Evolutionary conservation across 1,140 invertebrate species (phyloP), one percentile per base, ranked within the genome.

Genomic region (Gerris buenoi): DNA sequence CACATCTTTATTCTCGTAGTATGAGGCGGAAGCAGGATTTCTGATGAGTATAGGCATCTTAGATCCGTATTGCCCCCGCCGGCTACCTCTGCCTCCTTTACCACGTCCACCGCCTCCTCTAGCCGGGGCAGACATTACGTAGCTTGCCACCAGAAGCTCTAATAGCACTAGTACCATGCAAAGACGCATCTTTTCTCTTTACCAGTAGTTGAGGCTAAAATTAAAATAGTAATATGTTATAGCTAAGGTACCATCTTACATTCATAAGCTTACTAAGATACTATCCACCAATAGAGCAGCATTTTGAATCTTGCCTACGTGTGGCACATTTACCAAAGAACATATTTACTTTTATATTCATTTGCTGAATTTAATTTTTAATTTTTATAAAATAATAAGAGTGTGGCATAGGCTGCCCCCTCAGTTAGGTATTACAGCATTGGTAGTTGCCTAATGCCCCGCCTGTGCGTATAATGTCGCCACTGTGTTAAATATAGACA

Each of bases 1-100:
- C 76, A 88, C 86, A 74, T 88, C 85, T 77, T 87, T 86, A 72
- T 88, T 82, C 69, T 86, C 83, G 69, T 88, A 89, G 74, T 88
- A 88, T 72, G 80, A 82, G 18, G 80, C 80, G 23, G 84, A 82
- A 64, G 84, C 84, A 27, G 83, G 83, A 73, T 84, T 85, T 67
- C 82, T 77, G 66, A 86, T 85, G n/a, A 84, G 75, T 56, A 85
- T 82, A 0, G 83, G 84, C 74, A 83, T 80, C 14, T 80, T 73
- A 2, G 80, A 80, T 33, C 80, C 80, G 70, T 76, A 82, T 18
- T 67, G 65, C 2, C 80, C 78, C 68, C 79, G 72, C n/a, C 79
- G 73, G 27, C 79, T 74, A 2, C 75, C 73, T 70, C 77, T 72
- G 18, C 71, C 70, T 26, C 65, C 75, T 72, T 66, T 75, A 72